Conservation (phyloP, 2,888 invertebrate species). For the Cylindroiulus punctatus region DNA sequence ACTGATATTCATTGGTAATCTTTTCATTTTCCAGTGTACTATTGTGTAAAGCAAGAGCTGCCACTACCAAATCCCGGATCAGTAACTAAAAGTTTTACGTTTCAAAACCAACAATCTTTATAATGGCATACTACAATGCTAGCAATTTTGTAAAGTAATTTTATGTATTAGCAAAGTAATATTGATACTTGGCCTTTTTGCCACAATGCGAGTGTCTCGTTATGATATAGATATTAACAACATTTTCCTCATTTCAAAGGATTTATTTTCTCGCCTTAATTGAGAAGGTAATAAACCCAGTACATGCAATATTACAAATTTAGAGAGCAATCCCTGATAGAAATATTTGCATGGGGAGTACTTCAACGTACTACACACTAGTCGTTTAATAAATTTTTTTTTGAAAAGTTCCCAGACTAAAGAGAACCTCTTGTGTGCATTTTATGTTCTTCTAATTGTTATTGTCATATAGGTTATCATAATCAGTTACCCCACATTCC, state of each 20-base stretch:
- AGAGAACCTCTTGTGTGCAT: no score
- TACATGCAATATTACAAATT: no score
- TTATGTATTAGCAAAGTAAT: background rate
- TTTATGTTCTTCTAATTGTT: no score
- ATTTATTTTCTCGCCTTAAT: conserved; percentile 16
- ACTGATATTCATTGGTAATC: background rate
- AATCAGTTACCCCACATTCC: no score
- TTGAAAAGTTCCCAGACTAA: no score
- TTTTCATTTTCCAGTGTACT: background rate
- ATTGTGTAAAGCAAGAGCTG: background rate
- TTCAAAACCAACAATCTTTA: background rate
- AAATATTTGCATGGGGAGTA: no score
- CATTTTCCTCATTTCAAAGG: background rate
- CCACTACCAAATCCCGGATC: background rate
- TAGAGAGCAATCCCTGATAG: no score
- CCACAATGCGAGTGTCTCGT: background rate
- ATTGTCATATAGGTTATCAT: no score
- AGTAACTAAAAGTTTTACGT: background rate
- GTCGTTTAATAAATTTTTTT: no score
- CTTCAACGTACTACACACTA: no score
- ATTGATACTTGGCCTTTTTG: conserved; percentile 8
- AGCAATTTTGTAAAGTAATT: background rate
- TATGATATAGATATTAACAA: background rate
- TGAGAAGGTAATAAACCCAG: no score
- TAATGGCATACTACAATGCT: background rate